These are phyloP conservation scores for Drosophila neoperkinsi DNA, from an alignment of 2,888 invertebrate species.

Conservation along the genomic window DNA sequence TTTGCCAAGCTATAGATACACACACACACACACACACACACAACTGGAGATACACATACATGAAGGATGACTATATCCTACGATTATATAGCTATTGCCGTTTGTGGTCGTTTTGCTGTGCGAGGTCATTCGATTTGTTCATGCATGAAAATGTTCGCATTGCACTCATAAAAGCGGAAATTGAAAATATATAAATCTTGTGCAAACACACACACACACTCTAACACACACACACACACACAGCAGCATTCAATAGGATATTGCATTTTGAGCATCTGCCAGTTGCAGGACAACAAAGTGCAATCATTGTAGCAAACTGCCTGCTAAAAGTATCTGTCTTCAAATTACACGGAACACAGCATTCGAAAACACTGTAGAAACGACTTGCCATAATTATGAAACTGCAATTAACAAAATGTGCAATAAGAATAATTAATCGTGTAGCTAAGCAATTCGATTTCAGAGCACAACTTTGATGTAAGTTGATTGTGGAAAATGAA, in stretches of 20 bases:
- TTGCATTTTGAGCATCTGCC: constrained; percentile 57
- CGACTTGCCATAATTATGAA: constrained; percentile 1
- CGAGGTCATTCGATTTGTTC: constrained; percentile 68
- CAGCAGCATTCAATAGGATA: constrained; percentile 39
- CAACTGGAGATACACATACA: not conserved
- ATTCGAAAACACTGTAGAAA: not conserved
- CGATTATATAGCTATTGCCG: constrained; percentile 60
- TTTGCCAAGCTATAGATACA: constrained; percentile 12
- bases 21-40: not conserved
- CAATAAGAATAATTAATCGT: not conserved
- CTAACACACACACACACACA: not conserved
- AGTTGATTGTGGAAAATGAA: not conserved
- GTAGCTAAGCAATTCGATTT: not conserved
- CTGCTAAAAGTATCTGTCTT: constrained; percentile 16
- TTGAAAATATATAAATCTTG: constrained; percentile 75
- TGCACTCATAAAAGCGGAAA: constrained; percentile 73
- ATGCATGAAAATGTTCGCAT: constrained; percentile 75
- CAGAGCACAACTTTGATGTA: not conserved
- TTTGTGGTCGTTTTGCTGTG: constrained; percentile 38
- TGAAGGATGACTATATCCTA: constrained; percentile 25
- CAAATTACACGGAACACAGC: constrained; percentile 27
- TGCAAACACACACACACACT: constrained; percentile 30
- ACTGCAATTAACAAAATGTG: not conserved
- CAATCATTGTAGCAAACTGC: constrained; percentile 30
- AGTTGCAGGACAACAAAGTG: constrained; percentile 33